phyloP scores from a whole-genome alignment of 2,113 vertebrate species.

The Rhinopithecus roxellana region DNA sequence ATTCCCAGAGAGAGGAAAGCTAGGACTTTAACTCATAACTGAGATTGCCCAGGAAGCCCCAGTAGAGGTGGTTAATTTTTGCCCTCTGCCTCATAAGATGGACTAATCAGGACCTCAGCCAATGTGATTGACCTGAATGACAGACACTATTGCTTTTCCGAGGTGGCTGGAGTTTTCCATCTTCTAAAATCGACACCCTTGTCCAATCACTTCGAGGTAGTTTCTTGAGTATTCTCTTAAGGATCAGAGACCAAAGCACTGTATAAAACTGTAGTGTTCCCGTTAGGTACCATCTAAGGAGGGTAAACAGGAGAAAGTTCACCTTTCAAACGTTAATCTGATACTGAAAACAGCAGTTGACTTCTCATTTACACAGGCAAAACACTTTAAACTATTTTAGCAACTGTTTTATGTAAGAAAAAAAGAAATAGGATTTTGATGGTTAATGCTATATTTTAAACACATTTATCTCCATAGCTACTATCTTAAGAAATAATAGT shows the following conservation, averaged over 20 bases:
- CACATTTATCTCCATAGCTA: constrained; percentile 55
- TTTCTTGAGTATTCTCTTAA: constrained; percentile 22
- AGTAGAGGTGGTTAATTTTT: background rate
- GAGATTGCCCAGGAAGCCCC: background rate
- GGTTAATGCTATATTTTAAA: constrained; percentile 63
- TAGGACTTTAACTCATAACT: background rate
- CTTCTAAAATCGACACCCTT: constrained; percentile 1
- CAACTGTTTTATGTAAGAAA: constrained; percentile 76
- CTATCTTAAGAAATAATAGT: constrained; percentile 93
- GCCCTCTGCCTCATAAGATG: background rate
- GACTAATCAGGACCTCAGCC: background rate
- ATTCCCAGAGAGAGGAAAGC: background rate
- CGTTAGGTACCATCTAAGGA: constrained; percentile 52
- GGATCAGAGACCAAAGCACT: background rate
- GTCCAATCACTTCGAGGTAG: background rate
- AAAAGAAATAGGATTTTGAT: background rate
- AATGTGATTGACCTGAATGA: constrained; percentile 17
- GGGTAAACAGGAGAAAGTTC: constrained; percentile 16
- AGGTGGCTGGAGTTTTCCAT: constrained; percentile 48
- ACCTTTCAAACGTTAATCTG: constrained; percentile 63
- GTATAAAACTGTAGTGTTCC: constrained; percentile 43
- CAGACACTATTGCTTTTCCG: constrained; percentile 57
- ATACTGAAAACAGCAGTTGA: constrained; percentile 71
- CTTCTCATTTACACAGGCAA: constrained; percentile 77
- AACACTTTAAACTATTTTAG: constrained; percentile 75